Evolutionary conservation across 2,888 invertebrate genomes (phyloP), one percentile per base, ranked within the genome.

Genomic region (Balanococcus diminutus): DNA sequence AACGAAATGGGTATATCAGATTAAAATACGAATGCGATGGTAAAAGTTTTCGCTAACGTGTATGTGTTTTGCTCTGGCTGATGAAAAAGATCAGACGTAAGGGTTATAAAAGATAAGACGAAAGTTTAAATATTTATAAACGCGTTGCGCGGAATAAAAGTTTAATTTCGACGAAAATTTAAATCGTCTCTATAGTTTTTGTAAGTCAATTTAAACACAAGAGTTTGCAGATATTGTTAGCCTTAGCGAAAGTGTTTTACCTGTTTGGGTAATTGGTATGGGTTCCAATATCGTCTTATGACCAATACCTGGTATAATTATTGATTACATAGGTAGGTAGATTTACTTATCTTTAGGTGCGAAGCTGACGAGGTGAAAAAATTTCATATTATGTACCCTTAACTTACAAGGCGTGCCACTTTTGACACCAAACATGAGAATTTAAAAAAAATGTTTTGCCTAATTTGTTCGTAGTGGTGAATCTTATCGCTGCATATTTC

Each of bases 161-260:
- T 75, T 75, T 32, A 32, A 75, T 75, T 75, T 75, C 75, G 75
- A 75, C 75, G 75, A 75, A 75, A 67, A 75, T 75, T 75, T 75
- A 75, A 75, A 75, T 75, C 8, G 75, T 75, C 32, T 75, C n/a
- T 32, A 32, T 67, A 75, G 32, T 75, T 75, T 75, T 75, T 25
- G 16, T 75, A 75, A 31, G 31, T 75, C 19, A 75, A 75, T 75
- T 75, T 75, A 75, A 75, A 75, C 36, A 75, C 61, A 11, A 56
- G 56, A n/a, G n/a, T n/a, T 42, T 14, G 19, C 2, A 56, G 56
- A 56, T 19, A 56, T 56, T n/a, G 56, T 56, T 56, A 19, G 56
- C 19, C 19, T 56, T 56, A 19, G 56, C 19, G 5, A 56, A 56
- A n/a, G 56, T 56, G 8, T 9, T 42, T 42, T 42, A 6, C 11